Percentiles rank a stretch among this genome's conserved stretches.
These are phyloP conservation scores for Todus mexicanus DNA, from an alignment of 2,797 vertebrate genomes.

Conservation along the genomic window DNA sequence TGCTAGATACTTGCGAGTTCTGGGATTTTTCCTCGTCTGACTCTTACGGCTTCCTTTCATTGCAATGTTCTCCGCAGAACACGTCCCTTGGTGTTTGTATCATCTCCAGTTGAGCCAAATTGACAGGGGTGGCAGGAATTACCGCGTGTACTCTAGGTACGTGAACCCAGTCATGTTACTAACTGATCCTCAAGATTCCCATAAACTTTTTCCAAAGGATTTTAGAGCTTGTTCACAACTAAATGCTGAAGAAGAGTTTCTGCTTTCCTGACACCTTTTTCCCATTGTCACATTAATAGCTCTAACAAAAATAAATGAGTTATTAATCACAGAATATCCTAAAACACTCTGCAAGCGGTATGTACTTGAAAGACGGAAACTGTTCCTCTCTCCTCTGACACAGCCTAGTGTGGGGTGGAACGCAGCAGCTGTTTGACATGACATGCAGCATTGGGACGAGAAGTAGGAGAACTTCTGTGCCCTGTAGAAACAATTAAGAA, in stretches of 20 bases:
- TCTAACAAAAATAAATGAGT: background rate
- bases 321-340: background rate
- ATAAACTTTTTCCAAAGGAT: background rate
- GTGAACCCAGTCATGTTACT: background rate
- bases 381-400: background rate
- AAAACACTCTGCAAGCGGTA: background rate
- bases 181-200: background rate
- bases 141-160: background rate
- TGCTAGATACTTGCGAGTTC: background rate
- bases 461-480: background rate
- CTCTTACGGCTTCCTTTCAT: background rate
- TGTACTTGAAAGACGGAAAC: background rate
- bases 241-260: background rate
- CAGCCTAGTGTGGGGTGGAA: background rate
- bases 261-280: background rate
- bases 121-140: background rate
- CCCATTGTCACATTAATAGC: background rate
- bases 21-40: constrained; percentile 8
- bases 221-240: background rate
- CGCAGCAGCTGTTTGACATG: background rate
- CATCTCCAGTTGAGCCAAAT: background rate
- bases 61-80: background rate
- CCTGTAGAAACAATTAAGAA: background rate
- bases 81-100: background rate
- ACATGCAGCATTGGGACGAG: background rate